Conservation (phyloP, 2,888 invertebrate genomes). For the Megalurothrips usitatus region DNA sequence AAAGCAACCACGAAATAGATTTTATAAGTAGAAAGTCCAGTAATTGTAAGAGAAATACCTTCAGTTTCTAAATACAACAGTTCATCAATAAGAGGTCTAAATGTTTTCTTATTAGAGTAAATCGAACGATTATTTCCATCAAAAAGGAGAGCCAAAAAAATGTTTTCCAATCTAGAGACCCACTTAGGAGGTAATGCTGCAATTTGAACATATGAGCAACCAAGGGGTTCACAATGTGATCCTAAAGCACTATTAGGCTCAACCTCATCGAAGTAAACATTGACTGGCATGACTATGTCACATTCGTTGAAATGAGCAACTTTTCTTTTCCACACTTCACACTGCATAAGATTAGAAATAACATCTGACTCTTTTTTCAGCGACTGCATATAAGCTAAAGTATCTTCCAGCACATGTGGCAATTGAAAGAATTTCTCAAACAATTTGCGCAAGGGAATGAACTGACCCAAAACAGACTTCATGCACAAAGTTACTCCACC, state of each 20-base stretch:
- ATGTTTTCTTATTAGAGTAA: neutral
- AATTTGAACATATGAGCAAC: neutral
- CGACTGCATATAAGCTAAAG: neutral
- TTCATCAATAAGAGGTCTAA: neutral
- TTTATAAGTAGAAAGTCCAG: neutral
- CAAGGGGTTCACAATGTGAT: neutral
- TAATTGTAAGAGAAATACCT: neutral
- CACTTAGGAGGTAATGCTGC: neutral
- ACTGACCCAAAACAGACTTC: neutral
- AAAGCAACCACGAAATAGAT: slow-evolving; percentile 35
- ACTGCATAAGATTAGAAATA: neutral
- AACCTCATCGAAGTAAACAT: neutral
- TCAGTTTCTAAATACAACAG: neutral
- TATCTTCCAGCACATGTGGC: neutral
- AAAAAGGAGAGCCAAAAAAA: neutral
- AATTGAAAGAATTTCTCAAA: neutral
- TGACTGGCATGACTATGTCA: neutral
- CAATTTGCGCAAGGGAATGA: neutral
- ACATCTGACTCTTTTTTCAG: neutral
- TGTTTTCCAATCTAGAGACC: neutral
- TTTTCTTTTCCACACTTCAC: neutral
- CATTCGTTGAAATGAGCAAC: neutral
- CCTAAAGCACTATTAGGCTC: neutral
- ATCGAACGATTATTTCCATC: neutral
- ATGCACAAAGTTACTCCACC: neutral